These are phyloP conservation scores for Muraenolepis orangiensis DNA, from an alignment of 2,797 vertebrate genomes.

Conservation along the genomic window DNA sequence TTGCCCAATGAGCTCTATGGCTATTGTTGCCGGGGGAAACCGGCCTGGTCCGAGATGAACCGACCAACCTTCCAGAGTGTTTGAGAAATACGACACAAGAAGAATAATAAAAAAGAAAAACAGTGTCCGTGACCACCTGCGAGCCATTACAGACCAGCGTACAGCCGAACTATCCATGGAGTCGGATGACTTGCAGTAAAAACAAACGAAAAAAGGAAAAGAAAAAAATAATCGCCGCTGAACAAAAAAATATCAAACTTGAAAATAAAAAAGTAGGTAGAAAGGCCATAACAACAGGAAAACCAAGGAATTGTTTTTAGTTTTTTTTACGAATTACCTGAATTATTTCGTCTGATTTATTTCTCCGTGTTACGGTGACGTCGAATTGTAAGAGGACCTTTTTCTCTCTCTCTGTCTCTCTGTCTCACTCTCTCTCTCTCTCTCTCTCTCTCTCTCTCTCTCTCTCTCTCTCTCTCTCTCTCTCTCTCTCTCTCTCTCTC, in stretches of 20 bases:
- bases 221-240: slow-evolving; percentile 1
- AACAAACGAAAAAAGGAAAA: slow-evolving; percentile 20
- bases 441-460: too few species aligned
- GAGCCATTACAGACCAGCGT: slow-evolving; percentile 62
- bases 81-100: slow-evolving; percentile 38
- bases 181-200: slow-evolving; percentile 29
- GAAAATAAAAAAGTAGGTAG: slow-evolving; percentile 67
- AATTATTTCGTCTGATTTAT: slow-evolving; percentile 40
- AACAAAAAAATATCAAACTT: slow-evolving; percentile 44
- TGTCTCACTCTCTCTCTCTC: too few species aligned
- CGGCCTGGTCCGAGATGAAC: slow-evolving; percentile 35
- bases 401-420: too few species aligned
- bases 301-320: slow-evolving; percentile 48
- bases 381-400: slow-evolving; percentile 43
- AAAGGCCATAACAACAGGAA: slow-evolving; percentile 69
- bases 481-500: too few species aligned
- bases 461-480: too few species aligned
- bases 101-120: slow-evolving; percentile 14
- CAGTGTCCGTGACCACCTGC: slow-evolving; percentile 52
- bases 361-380: slow-evolving; percentile 34
- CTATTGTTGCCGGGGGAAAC: slow-evolving; percentile 47
- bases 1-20: slow-evolving; percentile 17
- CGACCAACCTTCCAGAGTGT: slow-evolving; percentile 40
- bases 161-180: slow-evolving; percentile 46
- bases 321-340: slow-evolving; percentile 14